Conservation (phyloP, 2,113 vertebrate species). For the Vulpes vulpes region DNA sequence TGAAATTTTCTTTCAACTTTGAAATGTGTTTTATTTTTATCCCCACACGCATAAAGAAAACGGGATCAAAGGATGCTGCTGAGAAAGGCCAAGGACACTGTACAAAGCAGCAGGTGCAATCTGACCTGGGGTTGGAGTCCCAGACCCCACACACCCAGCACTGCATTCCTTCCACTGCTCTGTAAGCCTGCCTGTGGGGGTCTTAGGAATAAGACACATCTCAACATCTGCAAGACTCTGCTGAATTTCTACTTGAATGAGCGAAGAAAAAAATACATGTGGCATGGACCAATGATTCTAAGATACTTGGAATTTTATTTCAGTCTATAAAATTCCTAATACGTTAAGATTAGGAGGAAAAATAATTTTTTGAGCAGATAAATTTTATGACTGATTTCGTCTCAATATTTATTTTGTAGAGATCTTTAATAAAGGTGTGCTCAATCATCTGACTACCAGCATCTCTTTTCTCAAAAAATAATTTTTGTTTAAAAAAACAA, state of each 20-base stretch:
- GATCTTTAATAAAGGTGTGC: background rate
- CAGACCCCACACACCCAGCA: too few relatives aligned
- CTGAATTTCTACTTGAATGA: background rate
- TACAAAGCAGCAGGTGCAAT: background rate
- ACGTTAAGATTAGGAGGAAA: background rate
- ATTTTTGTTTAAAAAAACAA: background rate
- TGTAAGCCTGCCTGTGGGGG: rapidly evolving
- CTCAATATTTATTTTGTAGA: background rate
- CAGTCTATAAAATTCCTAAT: background rate
- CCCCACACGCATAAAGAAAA: background rate
- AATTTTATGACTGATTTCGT: background rate
- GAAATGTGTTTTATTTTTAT: constrained; percentile 22
- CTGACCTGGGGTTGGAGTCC: background rate
- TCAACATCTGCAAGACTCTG: background rate
- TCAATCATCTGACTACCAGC: background rate
- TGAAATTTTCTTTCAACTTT: background rate
- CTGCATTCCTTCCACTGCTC: background rate
- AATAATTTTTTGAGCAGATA: background rate
- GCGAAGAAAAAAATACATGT: background rate
- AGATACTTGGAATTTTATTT: background rate
- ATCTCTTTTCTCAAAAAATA: constrained; percentile 35
- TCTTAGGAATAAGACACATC: background rate
- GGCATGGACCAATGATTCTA: background rate
- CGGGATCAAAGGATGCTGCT: background rate
- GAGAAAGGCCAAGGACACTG: background rate